Evolutionary conservation across 2,888 invertebrate genomes (phyloP), one percentile per base, ranked within the genome.

Genomic region (Parapristionchus giblindavisi): DNA sequence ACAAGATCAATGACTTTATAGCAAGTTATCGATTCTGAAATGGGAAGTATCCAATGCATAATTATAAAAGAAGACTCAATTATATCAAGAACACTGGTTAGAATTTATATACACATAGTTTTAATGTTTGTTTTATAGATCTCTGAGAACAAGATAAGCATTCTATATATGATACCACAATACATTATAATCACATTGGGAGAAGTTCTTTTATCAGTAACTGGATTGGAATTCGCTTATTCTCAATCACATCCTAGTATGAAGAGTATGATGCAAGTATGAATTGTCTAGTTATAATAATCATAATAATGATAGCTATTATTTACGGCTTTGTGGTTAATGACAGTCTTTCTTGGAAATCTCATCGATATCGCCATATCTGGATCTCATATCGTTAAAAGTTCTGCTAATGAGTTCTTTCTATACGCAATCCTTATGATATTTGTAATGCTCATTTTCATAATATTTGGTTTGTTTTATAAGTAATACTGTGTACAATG

Each of bases 141-240:
- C 21, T 82, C 82, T 8, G 80, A 80, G 1, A 87, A 87, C 76
- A 77, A 80, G 3, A 83, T 87, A 63, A 81, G 79, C 74, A 85
- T 87, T 38, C 79, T 85, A 17, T 87, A 85, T 93, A 92, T 95
- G 85, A 87, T 97, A 29, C 97, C 97, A 0, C 98, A 98, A 88
- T 96, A 96, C 88, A 89, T 96, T 66, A 91, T 96, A 24, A 93
- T 99, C 85, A 96, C 97, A 0, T 92, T 93, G 85, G 97, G 93
- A 0, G 98, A 99, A 89, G 93, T 98, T 56, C 93, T 98, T 92
- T 95, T 96, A 89, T 94, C 96, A 0, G 93, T 98, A 36, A 96
- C 97, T 0, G 97, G 97, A 0, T 90, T 98, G 32, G 94, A 95
- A 88, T 98, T 99, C 89, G 94, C 96, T 0, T 98, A 95, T 89